Conservation (phyloP, 2,797 vertebrate species). For the Onychomys torridus region DNA sequence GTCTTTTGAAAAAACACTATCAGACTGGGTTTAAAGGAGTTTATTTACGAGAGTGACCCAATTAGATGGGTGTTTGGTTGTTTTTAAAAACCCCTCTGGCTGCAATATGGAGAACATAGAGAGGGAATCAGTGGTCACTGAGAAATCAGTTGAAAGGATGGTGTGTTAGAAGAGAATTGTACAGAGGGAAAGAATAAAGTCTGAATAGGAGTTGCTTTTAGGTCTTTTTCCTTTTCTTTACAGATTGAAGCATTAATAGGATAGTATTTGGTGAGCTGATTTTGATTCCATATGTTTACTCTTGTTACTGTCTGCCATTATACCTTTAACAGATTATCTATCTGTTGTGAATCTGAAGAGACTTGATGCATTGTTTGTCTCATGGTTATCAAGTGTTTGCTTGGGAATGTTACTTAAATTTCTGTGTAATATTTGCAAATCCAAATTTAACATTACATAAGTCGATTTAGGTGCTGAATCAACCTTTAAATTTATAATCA, state of each 20-base stretch:
- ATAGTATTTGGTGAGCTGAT: background rate
- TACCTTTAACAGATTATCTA: background rate
- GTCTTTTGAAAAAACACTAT: background rate
- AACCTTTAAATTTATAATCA: slow-evolving; percentile 39
- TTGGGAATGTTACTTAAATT: slow-evolving; percentile 33
- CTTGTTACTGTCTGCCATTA: background rate
- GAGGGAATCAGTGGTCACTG: background rate
- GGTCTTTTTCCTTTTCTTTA: background rate
- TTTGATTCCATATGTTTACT: background rate
- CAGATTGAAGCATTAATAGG: background rate
- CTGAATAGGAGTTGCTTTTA: background rate
- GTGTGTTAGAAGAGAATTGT: background rate
- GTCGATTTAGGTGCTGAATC: background rate
- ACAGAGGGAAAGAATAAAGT: background rate
- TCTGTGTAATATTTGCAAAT: background rate
- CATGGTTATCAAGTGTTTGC: background rate
- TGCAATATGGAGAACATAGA: background rate
- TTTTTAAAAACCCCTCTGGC: slow-evolving; percentile 19
- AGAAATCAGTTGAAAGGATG: background rate
- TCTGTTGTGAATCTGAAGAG: background rate
- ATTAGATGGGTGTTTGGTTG: background rate
- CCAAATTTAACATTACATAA: slow-evolving; percentile 23
- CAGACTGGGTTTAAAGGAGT: background rate
- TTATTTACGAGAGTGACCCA: background rate
- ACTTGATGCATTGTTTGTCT: background rate